A percentile compares a stretch with the other conserved stretches of the same genome.
phyloP scores from a whole-genome alignment of 2,113 vertebrate genomes.

The Leptosomus discolor region DNA sequence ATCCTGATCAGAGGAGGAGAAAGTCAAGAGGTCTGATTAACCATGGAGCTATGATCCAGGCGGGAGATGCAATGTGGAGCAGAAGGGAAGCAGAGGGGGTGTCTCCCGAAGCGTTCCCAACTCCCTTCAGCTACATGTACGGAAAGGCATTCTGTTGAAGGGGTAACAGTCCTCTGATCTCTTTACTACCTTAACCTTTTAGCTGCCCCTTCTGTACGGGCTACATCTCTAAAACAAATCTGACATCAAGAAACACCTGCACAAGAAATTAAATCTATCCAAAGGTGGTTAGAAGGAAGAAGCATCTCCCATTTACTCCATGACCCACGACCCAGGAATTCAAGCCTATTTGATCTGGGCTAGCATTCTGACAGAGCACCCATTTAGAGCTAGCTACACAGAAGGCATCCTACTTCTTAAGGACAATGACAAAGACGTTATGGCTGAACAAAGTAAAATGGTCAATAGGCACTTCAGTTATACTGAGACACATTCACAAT shows the following conservation, averaged over 20 bases:
- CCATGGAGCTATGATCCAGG: background rate
- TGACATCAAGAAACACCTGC: background rate
- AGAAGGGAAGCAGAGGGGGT: background rate
- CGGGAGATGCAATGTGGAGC: background rate
- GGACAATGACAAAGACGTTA: background rate
- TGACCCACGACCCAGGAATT: background rate
- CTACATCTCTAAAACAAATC: background rate
- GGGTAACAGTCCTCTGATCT: conserved; percentile 29
- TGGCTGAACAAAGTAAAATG: background rate
- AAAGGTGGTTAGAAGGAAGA: background rate
- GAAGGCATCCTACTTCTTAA: background rate
- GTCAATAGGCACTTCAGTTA: background rate
- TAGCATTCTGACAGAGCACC: background rate
- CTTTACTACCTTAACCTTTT: conserved; percentile 41
- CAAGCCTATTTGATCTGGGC: background rate
- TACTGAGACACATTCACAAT: background rate
- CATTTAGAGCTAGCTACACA: background rate
- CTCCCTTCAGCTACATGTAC: conserved; percentile 32
- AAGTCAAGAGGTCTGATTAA: background rate
- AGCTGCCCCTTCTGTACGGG: conserved; percentile 8
- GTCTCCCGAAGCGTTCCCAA: background rate
- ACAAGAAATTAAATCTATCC: background rate
- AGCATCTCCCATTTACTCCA: background rate
- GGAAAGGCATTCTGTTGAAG: background rate
- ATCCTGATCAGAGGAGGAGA: background rate